Percentiles rank a stretch among this genome's conserved stretches.
These are phyloP conservation scores for Phania funesta DNA, from an alignment of 2,888 invertebrate genomes.

Conservation along the genomic window DNA sequence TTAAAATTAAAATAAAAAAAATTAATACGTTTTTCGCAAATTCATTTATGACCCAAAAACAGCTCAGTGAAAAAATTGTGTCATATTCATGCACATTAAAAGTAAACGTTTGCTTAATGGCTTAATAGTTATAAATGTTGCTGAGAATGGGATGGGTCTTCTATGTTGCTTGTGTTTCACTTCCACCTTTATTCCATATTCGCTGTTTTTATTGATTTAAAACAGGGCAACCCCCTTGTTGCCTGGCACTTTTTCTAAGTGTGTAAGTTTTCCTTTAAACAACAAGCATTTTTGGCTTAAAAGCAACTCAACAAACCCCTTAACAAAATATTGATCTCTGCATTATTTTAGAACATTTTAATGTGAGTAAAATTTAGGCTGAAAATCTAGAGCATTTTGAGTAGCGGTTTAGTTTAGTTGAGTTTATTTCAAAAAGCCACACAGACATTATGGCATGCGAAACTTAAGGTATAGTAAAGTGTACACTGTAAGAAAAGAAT, in stretches of 20 bases:
- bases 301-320: slow-evolving; percentile 23
- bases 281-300: slow-evolving; percentile 28
- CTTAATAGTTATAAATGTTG: slow-evolving; percentile 42
- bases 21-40: slow-evolving; percentile 20
- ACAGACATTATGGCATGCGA: slow-evolving; percentile 60
- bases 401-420: slow-evolving; percentile 6
- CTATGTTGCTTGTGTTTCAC: neutral
- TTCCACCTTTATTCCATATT: slow-evolving; percentile 9
- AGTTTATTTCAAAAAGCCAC: slow-evolving; percentile 6
- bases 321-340: slow-evolving; percentile 51
- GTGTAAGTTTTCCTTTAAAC: neutral
- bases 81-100: slow-evolving; percentile 44
- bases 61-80: slow-evolving; percentile 45
- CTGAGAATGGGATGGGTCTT: slow-evolving; percentile 40
- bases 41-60: slow-evolving; percentile 61
- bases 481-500: slow-evolving; percentile 41
- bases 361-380: slow-evolving; percentile 26
- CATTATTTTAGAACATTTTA: neutral
- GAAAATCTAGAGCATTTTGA: slow-evolving; percentile 44
- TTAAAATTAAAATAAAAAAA: slow-evolving; percentile 49
- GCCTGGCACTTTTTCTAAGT: neutral
- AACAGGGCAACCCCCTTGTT: neutral
- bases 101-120: slow-evolving; percentile 42
- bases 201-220: slow-evolving; percentile 2
- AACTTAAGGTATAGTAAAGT: slow-evolving; percentile 11